Evolutionary conservation across 2,113 vertebrate genomes (phyloP), one percentile per base, ranked within the genome.

Genomic region (Ictalurus furcatus): DNA sequence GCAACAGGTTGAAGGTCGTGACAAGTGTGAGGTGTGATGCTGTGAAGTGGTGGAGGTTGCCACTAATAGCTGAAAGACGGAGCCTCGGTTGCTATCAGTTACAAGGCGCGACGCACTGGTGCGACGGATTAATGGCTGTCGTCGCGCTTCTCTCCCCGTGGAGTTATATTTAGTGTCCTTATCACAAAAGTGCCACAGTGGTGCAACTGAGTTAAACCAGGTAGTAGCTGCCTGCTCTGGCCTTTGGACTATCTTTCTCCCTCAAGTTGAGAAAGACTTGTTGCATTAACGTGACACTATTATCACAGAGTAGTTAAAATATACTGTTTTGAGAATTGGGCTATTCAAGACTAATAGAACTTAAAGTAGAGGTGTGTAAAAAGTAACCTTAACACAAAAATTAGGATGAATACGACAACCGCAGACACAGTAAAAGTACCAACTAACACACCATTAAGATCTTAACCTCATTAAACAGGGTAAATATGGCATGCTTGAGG

Each of bases 151-250:
- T 90, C 83, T 92, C 91, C 92, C 92, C 37, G 82, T 89, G 90
- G 89, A 88, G 88, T 89, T 92, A 91, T 93, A 93, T 95, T 94
- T 94, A 94, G 92, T 89, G 17, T 76, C 80, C 56, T 90, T 95
- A 94, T 95, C 93, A 87, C 88, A 67, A 74, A 89, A 87, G 85
- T 84, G 91, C 90, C 84, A 85, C 90, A 85, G 86, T 54, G n/a
- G 85, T 85, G 90, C 81, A 79, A 85, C 89, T 87, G 88, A 92
- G 92, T 92, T 91, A 91, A 93, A 92, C 85, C 88, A 73, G 92
- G 76, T 73, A 88, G 44, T 69, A 54, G 37, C 84, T 80, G 79
- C 85, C 78, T 82, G 65, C 58, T 71, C 85, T 80, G 69, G 67
- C 56, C 25, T 80, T 81, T 81, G 12, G 54, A 81, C 85, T 84